Base-by-base conservation (phyloP, 2,888 invertebrate genomes). In the Eurois occulta region DNA sequence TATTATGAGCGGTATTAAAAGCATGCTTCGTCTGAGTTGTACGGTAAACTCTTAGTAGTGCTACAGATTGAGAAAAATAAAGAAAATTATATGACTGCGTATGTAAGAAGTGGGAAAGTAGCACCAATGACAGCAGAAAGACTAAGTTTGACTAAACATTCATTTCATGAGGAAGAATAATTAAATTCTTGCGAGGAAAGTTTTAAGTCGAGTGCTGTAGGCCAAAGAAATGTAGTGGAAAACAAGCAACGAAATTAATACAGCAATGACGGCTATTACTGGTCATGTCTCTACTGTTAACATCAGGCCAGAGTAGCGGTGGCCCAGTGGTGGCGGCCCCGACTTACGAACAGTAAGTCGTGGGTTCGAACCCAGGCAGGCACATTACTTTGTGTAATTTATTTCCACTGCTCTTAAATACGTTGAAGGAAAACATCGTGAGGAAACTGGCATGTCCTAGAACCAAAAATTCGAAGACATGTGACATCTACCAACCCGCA, bases 1-100 rank as follows among this genome's bases (percentile, higher is more conserved):
- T 72, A 75, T 73, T 85, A 80, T 80, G 73, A 77, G 73, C 35
- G 58, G 60, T 70, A 65, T 72, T 85, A 85, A 82, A 85, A 85
- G 77, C 85, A 82, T 85, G 72, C 65, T 65, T 71, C 66, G 52
- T 64, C 52, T 79, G 70, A 60, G 60, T 58, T 41, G 38, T 80
- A 60, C 58, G 32, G 16, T 43, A 67, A 80, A 46, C 28, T 62
- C 43, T 73, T 62, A 24, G 32, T 32, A 43, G 24, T 38, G 21
- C 43, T 35, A 55, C 18, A 38, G 28, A 60, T 62, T 35, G 8
- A 28, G 35, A 66, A 48, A 52, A 0, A 18, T 16, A 6, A 46
- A 55, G 18, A 16, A 71, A 21, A 41, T 64, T 2, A 3, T 32
- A 21, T 38, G 16, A 58, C 55, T 21, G n/a, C n/a, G n/a, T n/a